phyloP scores from a whole-genome alignment of 2,888 invertebrate genomes.

The Eristalinus sepulchralis region DNA sequence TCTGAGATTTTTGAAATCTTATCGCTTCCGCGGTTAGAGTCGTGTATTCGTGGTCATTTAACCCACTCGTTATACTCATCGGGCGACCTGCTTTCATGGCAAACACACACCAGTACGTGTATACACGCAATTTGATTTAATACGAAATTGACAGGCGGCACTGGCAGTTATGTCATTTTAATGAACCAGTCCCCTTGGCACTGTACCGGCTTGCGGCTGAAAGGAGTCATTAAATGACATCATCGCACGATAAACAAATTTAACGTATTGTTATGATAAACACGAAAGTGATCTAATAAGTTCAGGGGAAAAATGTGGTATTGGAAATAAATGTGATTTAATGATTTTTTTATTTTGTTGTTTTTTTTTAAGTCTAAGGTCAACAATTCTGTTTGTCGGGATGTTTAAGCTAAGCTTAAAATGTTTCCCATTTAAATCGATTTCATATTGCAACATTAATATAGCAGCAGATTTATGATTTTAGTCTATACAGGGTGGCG shows the following conservation, averaged over 20 bases:
- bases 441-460: no score
- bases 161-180: background rate
- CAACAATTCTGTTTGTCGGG: no score
- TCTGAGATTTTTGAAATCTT: background rate
- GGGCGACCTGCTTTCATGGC: background rate
- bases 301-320: background rate
- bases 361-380: no score
- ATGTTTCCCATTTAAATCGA: no score
- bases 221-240: background rate
- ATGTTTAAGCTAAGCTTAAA: no score
- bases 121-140: background rate
- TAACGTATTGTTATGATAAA: background rate
- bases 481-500: no score
- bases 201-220: background rate
- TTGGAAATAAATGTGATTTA: background rate
- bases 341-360: background rate
- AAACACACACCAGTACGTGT: background rate
- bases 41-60: background rate
- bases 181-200: background rate
- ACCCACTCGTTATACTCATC: background rate
- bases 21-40: background rate
- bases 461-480: no score
- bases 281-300: background rate
- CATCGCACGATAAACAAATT: conserved; percentile 4
- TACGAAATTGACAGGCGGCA: background rate